Evolutionary conservation across 1,140 invertebrate species (phyloP).

Genomic region (Brachionus calyciflorus): DNA sequence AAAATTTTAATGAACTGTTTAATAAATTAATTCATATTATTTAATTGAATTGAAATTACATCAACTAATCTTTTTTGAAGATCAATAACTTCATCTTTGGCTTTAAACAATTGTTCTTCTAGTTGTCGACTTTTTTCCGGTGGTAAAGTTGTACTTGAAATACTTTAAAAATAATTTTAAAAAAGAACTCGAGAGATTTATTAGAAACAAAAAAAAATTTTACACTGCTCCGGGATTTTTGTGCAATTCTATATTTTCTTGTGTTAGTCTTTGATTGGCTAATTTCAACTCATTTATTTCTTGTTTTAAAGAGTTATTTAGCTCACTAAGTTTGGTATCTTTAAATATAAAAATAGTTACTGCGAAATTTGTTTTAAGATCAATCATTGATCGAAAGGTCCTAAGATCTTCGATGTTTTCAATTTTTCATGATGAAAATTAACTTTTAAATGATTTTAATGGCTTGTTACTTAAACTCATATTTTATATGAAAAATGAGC

Average conservation of each 20-base stretch:
- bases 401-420: too few relatives aligned
- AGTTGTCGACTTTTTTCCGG: slow-evolving; percentile 4
- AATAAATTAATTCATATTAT: neutral
- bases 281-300: slow-evolving; percentile 26
- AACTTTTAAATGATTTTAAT: too few relatives aligned
- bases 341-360: too few relatives aligned
- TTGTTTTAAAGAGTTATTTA: slow-evolving; percentile 8
- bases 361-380: too few relatives aligned
- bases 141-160: neutral
- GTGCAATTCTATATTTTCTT: slow-evolving; percentile 29
- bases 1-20: neutral
- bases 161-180: neutral
- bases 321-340: slow-evolving; percentile 24
- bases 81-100: slow-evolving; percentile 43
- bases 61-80: slow-evolving; percentile 27
- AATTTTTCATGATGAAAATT: too few relatives aligned
- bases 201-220: neutral
- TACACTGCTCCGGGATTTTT: slow-evolving; percentile 20
- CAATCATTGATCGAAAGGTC: too few relatives aligned
- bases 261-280: slow-evolving; percentile 19
- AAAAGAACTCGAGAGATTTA: neutral
- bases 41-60: neutral
- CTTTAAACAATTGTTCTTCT: slow-evolving; percentile 38
- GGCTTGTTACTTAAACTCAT: too few relatives aligned
- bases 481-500: too few relatives aligned